Conservation (phyloP, 2,113 vertebrate species). For the Ursus arctos region DNA sequence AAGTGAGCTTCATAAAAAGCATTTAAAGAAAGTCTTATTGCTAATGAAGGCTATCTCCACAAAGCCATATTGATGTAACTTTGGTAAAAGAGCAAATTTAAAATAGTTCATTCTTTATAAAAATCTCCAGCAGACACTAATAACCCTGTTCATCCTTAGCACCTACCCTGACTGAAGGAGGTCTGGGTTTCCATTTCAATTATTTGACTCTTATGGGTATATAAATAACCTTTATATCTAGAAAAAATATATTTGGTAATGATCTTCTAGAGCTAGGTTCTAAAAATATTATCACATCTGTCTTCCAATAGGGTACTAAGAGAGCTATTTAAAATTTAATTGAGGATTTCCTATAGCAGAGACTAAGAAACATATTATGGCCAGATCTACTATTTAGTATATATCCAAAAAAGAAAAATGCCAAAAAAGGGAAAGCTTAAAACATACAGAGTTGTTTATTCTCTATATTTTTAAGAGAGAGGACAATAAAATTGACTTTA, state of each 20-base stretch:
- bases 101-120: background rate
- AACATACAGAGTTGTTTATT: background rate
- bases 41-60: background rate
- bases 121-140: background rate
- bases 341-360: conserved; percentile 27
- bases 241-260: background rate
- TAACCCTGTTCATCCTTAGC: background rate
- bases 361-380: background rate
- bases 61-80: background rate
- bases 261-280: background rate
- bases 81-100: conserved; percentile 20
- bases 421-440: background rate
- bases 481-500: background rate
- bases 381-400: background rate
- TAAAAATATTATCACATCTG: conserved; percentile 34
- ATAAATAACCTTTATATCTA: conserved; percentile 31
- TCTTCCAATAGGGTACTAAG: conserved; percentile 40
- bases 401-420: background rate
- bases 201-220: conserved; percentile 8
- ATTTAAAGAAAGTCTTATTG: conserved; percentile 12
- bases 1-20: conserved; percentile 23
- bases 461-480: conserved; percentile 20
- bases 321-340: conserved; percentile 49
- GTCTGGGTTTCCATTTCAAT: background rate
- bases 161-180: conserved; percentile 6